Evolutionary conservation across 2,888 invertebrate genomes (phyloP).

Genomic region (Salticus scenicus): DNA sequence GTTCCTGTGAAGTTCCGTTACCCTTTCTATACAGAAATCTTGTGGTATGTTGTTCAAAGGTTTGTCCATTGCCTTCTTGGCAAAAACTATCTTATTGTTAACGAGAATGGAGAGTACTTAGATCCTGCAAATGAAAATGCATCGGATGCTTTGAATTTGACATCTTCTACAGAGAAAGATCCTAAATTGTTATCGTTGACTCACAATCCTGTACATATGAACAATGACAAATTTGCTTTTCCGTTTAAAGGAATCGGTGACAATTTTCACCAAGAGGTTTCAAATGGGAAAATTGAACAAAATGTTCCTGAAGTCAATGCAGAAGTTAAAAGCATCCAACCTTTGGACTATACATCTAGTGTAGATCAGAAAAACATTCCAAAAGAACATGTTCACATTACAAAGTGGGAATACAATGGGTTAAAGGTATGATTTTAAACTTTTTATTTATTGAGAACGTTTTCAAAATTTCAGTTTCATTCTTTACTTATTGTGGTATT

Average conservation of each 20-base stretch:
- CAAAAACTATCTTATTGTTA: slow-evolving; percentile 82
- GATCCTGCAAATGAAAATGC: slow-evolving; percentile 47
- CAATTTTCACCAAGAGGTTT: neutral
- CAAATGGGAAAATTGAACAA: slow-evolving; percentile 6
- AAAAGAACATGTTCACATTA: slow-evolving; percentile 74
- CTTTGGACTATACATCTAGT: neutral
- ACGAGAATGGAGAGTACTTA: slow-evolving; percentile 73
- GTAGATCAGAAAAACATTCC: slow-evolving; percentile 26
- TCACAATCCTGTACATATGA: slow-evolving; percentile 52
- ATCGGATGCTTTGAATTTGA: slow-evolving; percentile 53
- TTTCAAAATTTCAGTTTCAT: neutral
- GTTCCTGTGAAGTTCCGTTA: slow-evolving; percentile 98
- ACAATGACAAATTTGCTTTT: slow-evolving; percentile 44
- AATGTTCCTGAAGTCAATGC: neutral
- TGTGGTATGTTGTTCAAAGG: slow-evolving; percentile 96
- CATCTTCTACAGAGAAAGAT: slow-evolving; percentile 43
- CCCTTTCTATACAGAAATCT: slow-evolving; percentile 98
- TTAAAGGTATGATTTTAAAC: slow-evolving; percentile 74
- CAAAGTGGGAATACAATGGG: slow-evolving; percentile 78
- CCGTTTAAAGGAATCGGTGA: slow-evolving; percentile 59
- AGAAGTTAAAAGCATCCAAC: slow-evolving; percentile 24
- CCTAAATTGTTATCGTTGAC: slow-evolving; percentile 40
- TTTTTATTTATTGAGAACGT: neutral
- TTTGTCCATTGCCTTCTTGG: slow-evolving; percentile 92
- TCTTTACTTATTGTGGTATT: neutral